Base-by-base conservation (phyloP, 2,797 vertebrate genomes). In the Mus minutoides region DNA sequence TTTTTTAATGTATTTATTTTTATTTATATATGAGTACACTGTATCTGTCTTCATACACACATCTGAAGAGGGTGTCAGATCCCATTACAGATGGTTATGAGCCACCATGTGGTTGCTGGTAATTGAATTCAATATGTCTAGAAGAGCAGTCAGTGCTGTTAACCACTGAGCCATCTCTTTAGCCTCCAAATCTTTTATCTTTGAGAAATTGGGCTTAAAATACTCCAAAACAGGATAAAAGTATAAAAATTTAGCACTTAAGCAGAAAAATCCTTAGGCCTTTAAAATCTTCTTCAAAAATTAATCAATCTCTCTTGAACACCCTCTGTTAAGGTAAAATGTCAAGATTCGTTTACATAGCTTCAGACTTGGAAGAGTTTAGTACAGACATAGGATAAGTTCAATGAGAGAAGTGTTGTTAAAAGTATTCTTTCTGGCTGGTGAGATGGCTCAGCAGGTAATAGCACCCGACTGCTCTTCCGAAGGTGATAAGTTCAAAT, bases 321-420 rank as follows among this genome's bases (percentile, higher is more conserved):
- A 94, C 80, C 34, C 52, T 89, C 43, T 92, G 86, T 80, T 88
- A 83, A 93, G 96, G 80, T 54, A 93, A 93, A 37, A 96, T n/a
- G 92, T 95, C 22, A 91, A 82, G 93, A 92, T 77, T 64, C 73
- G 43, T 97, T 95, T 94, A 89, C 34, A 86, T 2, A 88, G 73
- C 26, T 88, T 97, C 90, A 86, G 95, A 21, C 7, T 75, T 93
- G 58, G 79, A 95, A 95, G 88, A n/a, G 26, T 93, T 80, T 83
- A 83, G 43, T 82, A 67, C 22, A 85, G 95, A 94, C 94, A 43
- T 1, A 91, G 64, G 26, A 34, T 60, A 90, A 94, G 0, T 85
- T 90, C n/a, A 84, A 62, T 52, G 46, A 95, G 52, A 96, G 73
- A 91, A 77, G 12, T 49, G 89, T 62, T 31, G 37, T 43, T 83